Conservation (phyloP, 1,140 invertebrate species). For the Tenebrio molitor region DNA sequence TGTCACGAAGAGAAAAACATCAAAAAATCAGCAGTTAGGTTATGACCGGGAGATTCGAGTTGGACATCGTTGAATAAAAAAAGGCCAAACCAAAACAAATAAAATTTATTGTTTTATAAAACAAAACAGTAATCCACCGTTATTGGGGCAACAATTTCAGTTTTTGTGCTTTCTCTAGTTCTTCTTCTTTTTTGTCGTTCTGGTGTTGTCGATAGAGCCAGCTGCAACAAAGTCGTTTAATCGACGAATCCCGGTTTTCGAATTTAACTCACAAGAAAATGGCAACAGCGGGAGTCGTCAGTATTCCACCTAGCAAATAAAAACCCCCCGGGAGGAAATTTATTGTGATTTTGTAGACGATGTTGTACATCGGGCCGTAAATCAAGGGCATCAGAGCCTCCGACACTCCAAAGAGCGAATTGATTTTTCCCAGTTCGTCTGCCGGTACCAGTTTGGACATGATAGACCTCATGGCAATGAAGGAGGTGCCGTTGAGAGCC, state of each 20-base stretch:
- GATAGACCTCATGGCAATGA: slow-evolving; percentile 84
- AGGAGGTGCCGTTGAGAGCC: slow-evolving; percentile 82
- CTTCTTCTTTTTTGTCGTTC: slow-evolving; percentile 61
- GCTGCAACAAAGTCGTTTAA: slow-evolving; percentile 62
- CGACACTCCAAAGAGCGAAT: slow-evolving; percentile 84
- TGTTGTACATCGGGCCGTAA: slow-evolving; percentile 84
- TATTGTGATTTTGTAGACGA: slow-evolving; percentile 79
- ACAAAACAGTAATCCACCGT: background rate
- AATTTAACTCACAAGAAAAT: slow-evolving; percentile 80
- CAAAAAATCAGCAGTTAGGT: too few species aligned
- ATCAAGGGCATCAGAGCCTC: slow-evolving; percentile 84
- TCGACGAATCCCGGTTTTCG: slow-evolving; percentile 1
- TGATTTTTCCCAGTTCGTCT: slow-evolving; percentile 82
- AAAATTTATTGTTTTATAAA: too few species aligned
- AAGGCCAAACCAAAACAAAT: too few species aligned
- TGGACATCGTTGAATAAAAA: too few species aligned
- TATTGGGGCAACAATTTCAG: slow-evolving; percentile 1
- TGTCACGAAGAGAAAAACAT: too few species aligned
- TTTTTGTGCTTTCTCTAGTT: slow-evolving; percentile 13
- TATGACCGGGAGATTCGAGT: too few species aligned
- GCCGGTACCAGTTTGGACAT: slow-evolving; percentile 81
- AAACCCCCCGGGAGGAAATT: slow-evolving; percentile 82
- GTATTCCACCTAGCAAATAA: slow-evolving; percentile 80
- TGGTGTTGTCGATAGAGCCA: slow-evolving; percentile 71
- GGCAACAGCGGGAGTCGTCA: slow-evolving; percentile 80